Evolutionary conservation across 2,113 vertebrate species (phyloP).

Genomic region (Thalassarche chlororhynchos): DNA sequence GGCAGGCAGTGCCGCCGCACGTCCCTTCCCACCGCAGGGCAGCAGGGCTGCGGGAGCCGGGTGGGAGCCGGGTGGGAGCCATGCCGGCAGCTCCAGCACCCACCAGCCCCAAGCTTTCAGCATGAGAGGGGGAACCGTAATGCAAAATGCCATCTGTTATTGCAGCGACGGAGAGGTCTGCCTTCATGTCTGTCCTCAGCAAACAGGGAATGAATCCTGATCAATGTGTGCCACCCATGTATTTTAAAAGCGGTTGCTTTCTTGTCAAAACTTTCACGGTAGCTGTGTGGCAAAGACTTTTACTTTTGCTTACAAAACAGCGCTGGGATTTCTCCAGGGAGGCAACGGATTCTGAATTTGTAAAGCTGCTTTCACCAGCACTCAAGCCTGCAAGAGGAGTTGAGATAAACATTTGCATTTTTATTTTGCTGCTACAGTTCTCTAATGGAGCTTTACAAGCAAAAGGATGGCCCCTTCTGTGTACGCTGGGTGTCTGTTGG

Average conservation of each 20-base stretch:
- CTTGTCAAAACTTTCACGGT: constrained; percentile 22
- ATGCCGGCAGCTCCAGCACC: neutral
- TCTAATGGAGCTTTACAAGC: constrained; percentile 78
- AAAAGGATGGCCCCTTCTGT: constrained; percentile 73
- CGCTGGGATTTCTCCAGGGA: constrained; percentile 11
- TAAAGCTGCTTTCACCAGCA: constrained; percentile 73
- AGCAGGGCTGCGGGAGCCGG: neutral
- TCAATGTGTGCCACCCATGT: neutral
- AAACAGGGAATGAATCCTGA: neutral
- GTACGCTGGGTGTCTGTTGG: constrained; percentile 63
- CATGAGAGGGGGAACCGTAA: too few species aligned
- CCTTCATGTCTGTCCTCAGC: neutral
- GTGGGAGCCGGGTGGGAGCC: too few species aligned
- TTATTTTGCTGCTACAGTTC: constrained; percentile 38
- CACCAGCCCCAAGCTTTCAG: accelerated
- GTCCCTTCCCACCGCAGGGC: neutral
- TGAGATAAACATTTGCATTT: constrained; percentile 64
- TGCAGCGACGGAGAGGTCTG: neutral
- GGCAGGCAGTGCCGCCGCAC: neutral
- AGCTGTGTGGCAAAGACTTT: neutral
- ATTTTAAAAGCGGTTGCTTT: neutral
- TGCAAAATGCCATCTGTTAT: too few species aligned
- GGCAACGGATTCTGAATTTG: neutral
- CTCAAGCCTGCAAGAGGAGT: constrained; percentile 70
- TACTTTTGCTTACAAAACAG: constrained; percentile 38